Evolutionary conservation across 2,888 invertebrate genomes (phyloP), one percentile per base, ranked within the genome.

Genomic region (Drosophila suboccidentalis): DNA sequence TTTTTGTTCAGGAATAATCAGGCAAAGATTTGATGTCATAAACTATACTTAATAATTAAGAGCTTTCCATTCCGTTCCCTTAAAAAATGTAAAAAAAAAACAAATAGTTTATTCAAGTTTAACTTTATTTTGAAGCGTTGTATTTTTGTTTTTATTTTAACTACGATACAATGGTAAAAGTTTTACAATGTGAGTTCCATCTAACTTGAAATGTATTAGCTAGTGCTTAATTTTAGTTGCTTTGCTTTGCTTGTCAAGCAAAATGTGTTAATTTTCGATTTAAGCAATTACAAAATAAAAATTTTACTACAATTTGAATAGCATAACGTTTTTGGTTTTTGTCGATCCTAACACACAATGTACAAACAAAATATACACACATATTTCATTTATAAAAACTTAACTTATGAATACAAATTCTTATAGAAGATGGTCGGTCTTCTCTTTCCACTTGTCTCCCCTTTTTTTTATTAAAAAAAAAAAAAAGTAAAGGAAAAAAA

Each of bases 271-370:
- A 46, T 43, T 58, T 53, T 63, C 32, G 8, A 41, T 36, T 72
- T 64, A 84, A 70, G 71, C 58, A 70, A 61, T 65, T 62, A 67
- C 60, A 71, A 64, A 69, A 22, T 39, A 61, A 43, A 62, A 88
- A 80, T 86, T 87, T 57, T 80, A 77, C 84, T 83, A 83, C 66
- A 78, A 75, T 72, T 78, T 89, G 83, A 83, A 89, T 89, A 83
- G 89, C 72, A 83, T 89, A 83, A 80, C 75, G 57, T 89, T 87
- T 83, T 83, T 87, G 83, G 89, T 87, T 89, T 26, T 64, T 62
- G 67, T 79, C 61, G 43, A 64, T 80, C 46, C 47, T 71, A 53
- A 67, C 79, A 69, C 55, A n/a, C 66, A 54, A 43, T 62, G 6
- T 58, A 60, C 74, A 55, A 54, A 26, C 15, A 51, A 57, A 44